Evolutionary conservation across 2,113 vertebrate species (phyloP).

Genomic region (Rhinoderma darwinii): DNA sequence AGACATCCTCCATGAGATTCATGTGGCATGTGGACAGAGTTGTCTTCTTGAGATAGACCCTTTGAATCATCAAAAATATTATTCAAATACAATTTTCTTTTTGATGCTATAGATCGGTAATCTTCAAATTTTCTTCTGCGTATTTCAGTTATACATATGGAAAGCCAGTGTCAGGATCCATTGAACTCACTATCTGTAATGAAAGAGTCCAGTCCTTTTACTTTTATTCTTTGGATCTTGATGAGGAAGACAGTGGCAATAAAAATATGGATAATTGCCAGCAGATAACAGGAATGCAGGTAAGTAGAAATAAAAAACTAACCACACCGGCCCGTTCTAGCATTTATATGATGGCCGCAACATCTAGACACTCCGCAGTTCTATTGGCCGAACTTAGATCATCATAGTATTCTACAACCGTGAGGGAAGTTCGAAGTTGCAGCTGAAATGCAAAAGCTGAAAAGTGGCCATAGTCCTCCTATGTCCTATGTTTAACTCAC

Average conservation of each 20-base stretch:
- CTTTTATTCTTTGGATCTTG: not conserved
- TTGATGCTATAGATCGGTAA: too few relatives aligned
- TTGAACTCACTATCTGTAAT: not conserved
- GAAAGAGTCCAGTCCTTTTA: too few relatives aligned
- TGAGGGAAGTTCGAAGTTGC: too few relatives aligned
- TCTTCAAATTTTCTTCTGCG: not conserved
- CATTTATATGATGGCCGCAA: not conserved
- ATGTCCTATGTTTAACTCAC: too few relatives aligned
- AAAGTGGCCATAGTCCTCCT: too few relatives aligned
- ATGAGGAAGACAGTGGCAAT: not conserved
- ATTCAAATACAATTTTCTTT: too few relatives aligned
- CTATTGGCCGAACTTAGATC: too few relatives aligned
- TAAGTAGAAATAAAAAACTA: not conserved
- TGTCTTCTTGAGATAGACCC: not conserved
- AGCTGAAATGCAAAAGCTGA: too few relatives aligned
- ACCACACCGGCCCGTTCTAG: too few relatives aligned
- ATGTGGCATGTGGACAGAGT: not conserved
- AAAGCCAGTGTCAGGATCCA: constrained; percentile 69
- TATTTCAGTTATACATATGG: constrained; percentile 75
- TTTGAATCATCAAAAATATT: too few relatives aligned
- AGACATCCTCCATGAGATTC: not conserved
- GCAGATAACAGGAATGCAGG: not conserved
- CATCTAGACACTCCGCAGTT: too few relatives aligned
- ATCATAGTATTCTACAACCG: too few relatives aligned
- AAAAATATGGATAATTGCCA: not conserved